phyloP scores from a whole-genome alignment of 2,113 vertebrate species.

The Pycnonotus jocosus region DNA sequence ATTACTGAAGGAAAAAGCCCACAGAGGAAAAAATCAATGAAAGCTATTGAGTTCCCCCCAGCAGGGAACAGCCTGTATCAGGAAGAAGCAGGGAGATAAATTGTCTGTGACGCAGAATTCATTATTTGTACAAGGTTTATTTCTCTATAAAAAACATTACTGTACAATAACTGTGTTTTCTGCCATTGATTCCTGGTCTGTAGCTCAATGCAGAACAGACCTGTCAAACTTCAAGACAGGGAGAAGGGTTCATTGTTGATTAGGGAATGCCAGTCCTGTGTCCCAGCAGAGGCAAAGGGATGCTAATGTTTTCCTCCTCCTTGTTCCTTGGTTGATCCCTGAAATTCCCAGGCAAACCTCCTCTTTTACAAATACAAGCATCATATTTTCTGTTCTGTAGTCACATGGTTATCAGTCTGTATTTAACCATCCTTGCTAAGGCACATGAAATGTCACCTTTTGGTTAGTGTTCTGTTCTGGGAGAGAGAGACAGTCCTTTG shows the following conservation, averaged over 20 bases:
- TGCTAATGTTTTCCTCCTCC: not conserved
- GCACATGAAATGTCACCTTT: not conserved
- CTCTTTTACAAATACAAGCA: not conserved
- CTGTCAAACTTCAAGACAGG: not conserved
- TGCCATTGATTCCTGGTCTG: not conserved
- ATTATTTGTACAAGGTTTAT: not conserved
- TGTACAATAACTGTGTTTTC: not conserved
- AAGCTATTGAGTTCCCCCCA: not conserved
- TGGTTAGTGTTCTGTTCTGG: not conserved
- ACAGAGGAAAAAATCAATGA: not conserved
- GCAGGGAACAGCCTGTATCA: not conserved
- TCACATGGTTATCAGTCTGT: not conserved
- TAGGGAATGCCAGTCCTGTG: rapidly evolving
- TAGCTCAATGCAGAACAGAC: not conserved
- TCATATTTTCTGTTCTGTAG: not conserved
- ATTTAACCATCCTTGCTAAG: not conserved
- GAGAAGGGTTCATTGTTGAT: not conserved
- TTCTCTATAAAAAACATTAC: not conserved
- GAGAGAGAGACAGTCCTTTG: not conserved
- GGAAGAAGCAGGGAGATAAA: not conserved
- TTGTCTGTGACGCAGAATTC: not conserved
- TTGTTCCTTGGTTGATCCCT: not conserved
- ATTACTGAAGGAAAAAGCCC: not conserved
- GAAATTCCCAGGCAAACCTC: not conserved
- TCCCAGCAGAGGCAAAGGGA: not conserved